Conservation (phyloP, 2,113 vertebrate genomes). For the Triplophysa siluroides region DNA sequence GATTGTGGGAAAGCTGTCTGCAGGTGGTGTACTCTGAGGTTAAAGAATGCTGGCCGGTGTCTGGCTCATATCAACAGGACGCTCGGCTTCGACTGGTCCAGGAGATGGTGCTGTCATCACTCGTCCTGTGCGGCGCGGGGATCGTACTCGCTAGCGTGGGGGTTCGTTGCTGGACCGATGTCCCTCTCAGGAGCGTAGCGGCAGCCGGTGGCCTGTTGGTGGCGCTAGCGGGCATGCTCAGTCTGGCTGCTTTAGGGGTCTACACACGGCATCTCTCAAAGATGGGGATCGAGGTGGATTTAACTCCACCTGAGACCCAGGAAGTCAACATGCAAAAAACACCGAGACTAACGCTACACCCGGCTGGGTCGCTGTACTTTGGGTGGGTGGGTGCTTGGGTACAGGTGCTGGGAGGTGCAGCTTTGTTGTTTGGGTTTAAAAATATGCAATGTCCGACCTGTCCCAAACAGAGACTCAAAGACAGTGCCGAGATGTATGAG, state of each 20-base stretch:
- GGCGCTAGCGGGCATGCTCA: conserved; percentile 69
- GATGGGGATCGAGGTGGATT: conserved; percentile 60
- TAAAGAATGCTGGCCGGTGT: conserved; percentile 77
- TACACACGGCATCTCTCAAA: conserved; percentile 70
- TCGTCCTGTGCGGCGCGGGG: conserved; percentile 74
- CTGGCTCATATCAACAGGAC: conserved; percentile 70
- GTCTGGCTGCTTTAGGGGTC: conserved; percentile 68
- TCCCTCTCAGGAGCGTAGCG: conserved; percentile 72
- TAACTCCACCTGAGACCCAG: conserved; percentile 27
- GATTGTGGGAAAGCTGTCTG: conserved; percentile 79
- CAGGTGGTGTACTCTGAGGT: conserved; percentile 74
- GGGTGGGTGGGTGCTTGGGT: conserved; percentile 76
- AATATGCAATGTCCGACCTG: conserved; percentile 59
- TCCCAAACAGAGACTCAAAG: conserved; percentile 58
- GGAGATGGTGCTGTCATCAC: conserved; percentile 71
- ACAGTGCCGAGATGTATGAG: conserved; percentile 68
- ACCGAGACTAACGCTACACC: conserved; percentile 63
- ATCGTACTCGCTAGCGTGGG: conserved; percentile 76
- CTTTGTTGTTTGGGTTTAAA: conserved; percentile 72
- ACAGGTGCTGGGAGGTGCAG: conserved; percentile 72
- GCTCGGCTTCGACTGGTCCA: conserved; percentile 67
- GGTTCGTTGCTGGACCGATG: conserved; percentile 77
- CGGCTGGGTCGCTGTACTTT: conserved; percentile 75
- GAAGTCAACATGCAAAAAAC: conserved; percentile 43
- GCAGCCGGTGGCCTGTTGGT: conserved; percentile 74